phyloP scores from a whole-genome alignment of 2,888 invertebrate species.

The Emesis furor region DNA sequence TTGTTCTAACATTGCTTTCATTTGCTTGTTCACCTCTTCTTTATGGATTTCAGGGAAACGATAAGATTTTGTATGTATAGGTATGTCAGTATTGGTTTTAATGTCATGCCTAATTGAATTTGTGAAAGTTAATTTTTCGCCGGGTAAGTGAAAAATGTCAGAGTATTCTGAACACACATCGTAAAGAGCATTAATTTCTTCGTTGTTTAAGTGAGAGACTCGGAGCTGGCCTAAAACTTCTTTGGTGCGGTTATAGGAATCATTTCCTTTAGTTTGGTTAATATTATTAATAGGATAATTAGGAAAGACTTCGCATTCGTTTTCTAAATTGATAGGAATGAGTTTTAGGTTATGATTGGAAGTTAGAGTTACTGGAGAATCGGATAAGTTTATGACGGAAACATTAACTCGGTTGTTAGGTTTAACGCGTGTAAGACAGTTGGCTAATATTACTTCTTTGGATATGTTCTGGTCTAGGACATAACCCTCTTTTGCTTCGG shows the following conservation, averaged over 20 bases:
- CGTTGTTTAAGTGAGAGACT: neutral
- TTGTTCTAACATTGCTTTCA: constrained; percentile 55
- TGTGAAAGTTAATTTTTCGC: no score
- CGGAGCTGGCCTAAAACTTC: neutral
- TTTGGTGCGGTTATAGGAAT: neutral
- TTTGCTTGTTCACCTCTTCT: constrained; percentile 30
- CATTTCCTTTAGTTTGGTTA: neutral
- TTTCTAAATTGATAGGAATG: neutral
- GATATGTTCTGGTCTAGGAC: no score
- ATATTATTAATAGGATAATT: neutral
- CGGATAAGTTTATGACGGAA: neutral
- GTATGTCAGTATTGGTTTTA: neutral
- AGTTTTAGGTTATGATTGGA: neutral
- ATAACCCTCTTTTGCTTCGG: no score
- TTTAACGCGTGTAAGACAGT: no score
- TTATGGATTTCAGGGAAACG: neutral
- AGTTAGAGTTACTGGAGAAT: neutral
- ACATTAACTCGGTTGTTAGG: neutral
- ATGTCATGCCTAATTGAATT: neutral
- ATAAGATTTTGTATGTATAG: neutral
- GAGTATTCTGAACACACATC: neutral
- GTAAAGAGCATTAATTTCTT: constrained; percentile 2
- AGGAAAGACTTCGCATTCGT: neutral
- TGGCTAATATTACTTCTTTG: no score
- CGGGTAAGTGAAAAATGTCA: no score